Evolutionary conservation across 1,140 invertebrate genomes (phyloP), one percentile per base, ranked within the genome.

Genomic region (Sitodiplosis mosellana): DNA sequence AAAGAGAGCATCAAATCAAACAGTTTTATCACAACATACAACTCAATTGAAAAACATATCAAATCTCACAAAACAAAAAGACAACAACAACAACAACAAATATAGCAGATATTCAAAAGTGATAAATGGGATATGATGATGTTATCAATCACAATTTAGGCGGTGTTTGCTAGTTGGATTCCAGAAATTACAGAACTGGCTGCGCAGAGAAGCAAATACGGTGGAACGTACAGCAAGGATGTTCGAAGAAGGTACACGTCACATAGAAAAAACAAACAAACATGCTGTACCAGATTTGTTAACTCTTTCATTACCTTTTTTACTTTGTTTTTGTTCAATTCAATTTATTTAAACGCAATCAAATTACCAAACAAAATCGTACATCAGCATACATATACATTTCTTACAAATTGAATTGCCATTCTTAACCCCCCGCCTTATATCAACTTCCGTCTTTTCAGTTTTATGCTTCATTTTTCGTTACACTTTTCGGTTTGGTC

Each of bases 101-200:
- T n/a, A n/a, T n/a, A n/a, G n/a, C n/a, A 27, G 27, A 27, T 27
- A 27, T 27, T 27, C 27, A 27, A 27, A 5, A 27, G 27, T 27
- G 27, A 27, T 27, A 27, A 27, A 27, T 27, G 27, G 27, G 27
- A 27, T 27, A 11, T n/a, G 41, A 43, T 43, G 41, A n/a, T 43
- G 20, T 43, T 43, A 43, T 21, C 27, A 27, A 27, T 27, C 61
- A 59, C 54, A 59, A 56, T 61, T 56, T 86, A 90, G 86, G 87
- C 86, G 77, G 86, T 95, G 78, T 95, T 96, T 83, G 90, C 91
- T 75, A 94, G 87, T 79, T 94, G 88, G 86, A 92, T 96, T 74
- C 92, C 92, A 69, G 92, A 96, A 81, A 95, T 96, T 76, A 91
- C 88, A 70, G 90, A 94, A 76, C 85, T 96, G 74, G 84, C 92